These are phyloP conservation scores for Uloborus plumipes DNA, from an alignment of 2,888 invertebrate species.

Conservation along the genomic window DNA sequence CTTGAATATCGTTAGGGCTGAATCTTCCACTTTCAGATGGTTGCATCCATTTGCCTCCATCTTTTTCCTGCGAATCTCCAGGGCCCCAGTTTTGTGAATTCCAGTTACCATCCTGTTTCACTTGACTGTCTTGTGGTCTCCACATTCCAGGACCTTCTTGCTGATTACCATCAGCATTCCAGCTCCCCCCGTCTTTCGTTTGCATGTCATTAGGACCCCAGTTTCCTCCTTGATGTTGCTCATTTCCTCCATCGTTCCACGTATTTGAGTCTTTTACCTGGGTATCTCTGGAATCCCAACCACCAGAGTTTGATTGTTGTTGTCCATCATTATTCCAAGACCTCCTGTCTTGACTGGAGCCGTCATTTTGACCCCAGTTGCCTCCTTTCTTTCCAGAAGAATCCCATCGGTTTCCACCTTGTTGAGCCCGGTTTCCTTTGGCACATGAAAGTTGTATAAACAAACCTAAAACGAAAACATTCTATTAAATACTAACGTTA, in stretches of 20 bases:
- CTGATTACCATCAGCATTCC: slow-evolving; percentile 7
- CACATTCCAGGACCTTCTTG: not conserved
- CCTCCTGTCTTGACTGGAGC: too few species aligned
- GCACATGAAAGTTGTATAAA: not conserved
- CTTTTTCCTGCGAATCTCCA: slow-evolving; percentile 5
- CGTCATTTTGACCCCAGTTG: slow-evolving; percentile 2
- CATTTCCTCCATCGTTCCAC: slow-evolving; percentile 4
- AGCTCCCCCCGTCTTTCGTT: slow-evolving; percentile 6
- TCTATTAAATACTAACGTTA: too few species aligned
- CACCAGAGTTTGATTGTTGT: not conserved
- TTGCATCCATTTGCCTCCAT: not conserved
- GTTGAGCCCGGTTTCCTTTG: slow-evolving; percentile 12
- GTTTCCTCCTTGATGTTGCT: not conserved
- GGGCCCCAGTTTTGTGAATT: not conserved
- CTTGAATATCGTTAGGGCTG: slow-evolving; percentile 20
- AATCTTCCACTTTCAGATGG: slow-evolving; percentile 2
- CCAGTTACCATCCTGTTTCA: not conserved
- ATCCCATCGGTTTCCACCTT: slow-evolving; percentile 17
- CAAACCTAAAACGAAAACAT: too few species aligned
- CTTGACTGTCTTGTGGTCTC: not conserved
- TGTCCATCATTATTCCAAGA: not conserved
- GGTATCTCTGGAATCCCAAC: not conserved
- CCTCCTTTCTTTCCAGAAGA: not conserved
- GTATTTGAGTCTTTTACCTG: not conserved
- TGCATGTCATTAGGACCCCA: slow-evolving; percentile 25